Evolutionary conservation across 2,113 vertebrate genomes (phyloP).

Genomic region (Rhinopomastus cyanomelas): DNA sequence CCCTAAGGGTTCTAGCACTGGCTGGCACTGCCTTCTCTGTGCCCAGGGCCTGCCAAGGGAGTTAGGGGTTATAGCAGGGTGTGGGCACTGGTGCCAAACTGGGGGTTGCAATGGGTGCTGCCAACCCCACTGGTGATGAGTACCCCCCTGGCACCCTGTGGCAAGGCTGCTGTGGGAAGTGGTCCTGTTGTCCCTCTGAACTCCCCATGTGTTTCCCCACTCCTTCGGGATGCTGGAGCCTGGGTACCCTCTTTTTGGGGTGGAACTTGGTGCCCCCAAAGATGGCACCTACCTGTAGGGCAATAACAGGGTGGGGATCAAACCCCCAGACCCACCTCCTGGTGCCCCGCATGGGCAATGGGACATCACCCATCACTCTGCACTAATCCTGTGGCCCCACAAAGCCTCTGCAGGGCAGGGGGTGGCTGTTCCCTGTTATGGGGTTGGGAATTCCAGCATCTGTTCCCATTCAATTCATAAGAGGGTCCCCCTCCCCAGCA

Average conservation of each 20-base stretch:
- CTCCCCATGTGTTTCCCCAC: not conserved
- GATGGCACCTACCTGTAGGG: not conserved
- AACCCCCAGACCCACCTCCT: not conserved
- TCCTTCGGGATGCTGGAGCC: fast-evolving
- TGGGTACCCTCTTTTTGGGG: too few species aligned
- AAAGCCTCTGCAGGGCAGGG: not conserved
- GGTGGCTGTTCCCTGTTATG: not conserved
- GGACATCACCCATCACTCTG: not conserved
- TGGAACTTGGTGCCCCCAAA: not conserved
- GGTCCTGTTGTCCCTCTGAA: too few species aligned
- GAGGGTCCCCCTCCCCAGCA: too few species aligned
- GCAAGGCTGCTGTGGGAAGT: not conserved
- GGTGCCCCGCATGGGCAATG: not conserved
- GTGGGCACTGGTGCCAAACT: too few species aligned
- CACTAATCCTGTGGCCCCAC: not conserved
- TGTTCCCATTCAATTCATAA: too few species aligned
- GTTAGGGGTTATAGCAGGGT: fast-evolving
- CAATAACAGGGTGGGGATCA: too few species aligned
- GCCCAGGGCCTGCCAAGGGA: not conserved
- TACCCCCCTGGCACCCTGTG: too few species aligned
- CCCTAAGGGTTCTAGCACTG: not conserved
- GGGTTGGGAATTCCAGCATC: not conserved
- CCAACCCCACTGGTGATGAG: not conserved
- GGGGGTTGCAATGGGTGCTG: too few species aligned
- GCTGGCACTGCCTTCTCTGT: not conserved